Evolutionary conservation across 2,888 invertebrate genomes (phyloP).

Genomic region (Cyrtodaria siliqua): DNA sequence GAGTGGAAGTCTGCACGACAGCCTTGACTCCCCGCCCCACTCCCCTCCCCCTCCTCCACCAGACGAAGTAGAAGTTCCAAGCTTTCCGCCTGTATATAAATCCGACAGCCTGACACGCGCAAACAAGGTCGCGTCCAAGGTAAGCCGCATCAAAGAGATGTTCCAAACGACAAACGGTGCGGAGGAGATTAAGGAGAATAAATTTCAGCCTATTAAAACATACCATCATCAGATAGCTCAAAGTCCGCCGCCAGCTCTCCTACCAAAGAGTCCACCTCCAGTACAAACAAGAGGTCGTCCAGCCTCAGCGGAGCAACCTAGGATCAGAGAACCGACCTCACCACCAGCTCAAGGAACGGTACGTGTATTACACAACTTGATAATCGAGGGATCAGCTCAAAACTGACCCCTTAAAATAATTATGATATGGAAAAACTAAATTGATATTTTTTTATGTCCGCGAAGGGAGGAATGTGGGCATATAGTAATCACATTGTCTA

Average conservation of each 20-base stretch:
- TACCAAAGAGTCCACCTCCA: neutral
- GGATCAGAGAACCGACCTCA: constrained; percentile 18
- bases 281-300: no score
- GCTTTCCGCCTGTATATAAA: constrained; percentile 51
- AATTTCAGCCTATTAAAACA: constrained; percentile 47
- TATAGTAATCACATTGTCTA: no score
- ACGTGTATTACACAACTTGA: no score
- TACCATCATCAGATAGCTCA: constrained; percentile 44
- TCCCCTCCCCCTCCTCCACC: constrained; percentile 43
- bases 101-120: constrained; percentile 33
- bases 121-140: constrained; percentile 68
- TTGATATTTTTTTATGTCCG: no score
- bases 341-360: neutral
- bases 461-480: no score
- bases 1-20: constrained; percentile 68
- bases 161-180: constrained; percentile 70
- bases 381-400: no score
- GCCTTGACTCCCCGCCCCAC: constrained; percentile 40
- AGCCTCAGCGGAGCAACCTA: no score
- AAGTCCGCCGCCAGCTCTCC: constrained; percentile 19
- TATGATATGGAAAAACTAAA: no score
- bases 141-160: constrained; percentile 81
- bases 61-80: constrained; percentile 31
- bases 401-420: no score
- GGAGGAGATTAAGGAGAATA: constrained; percentile 29